A percentile compares a stretch with the other conserved stretches of the same genome.
Conservation (phyloP, 2,888 invertebrate species). For the Tiphia femorata region DNA sequence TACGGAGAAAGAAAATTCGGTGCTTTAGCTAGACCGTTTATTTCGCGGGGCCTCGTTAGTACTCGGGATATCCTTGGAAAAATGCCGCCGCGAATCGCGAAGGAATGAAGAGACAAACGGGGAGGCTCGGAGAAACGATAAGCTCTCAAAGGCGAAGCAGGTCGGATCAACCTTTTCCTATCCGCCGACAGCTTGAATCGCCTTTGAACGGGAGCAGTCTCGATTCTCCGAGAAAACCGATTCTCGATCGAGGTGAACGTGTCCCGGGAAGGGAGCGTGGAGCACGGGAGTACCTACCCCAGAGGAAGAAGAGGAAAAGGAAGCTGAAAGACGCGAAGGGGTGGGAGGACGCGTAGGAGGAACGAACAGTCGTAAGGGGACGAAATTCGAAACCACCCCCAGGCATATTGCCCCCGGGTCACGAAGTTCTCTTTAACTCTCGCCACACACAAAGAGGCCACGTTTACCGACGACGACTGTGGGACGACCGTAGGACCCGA, state of each 20-base stretch:
- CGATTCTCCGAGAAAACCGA: conserved; percentile 46
- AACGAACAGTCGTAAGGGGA: conserved; percentile 8
- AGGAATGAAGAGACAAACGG: no score
- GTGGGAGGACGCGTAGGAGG: conserved; percentile 5
- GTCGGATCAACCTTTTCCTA: conserved; percentile 24
- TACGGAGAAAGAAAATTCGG: no score
- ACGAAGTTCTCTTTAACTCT: conserved; percentile 45
- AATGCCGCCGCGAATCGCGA: no score
- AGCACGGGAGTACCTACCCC: no score
- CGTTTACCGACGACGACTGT: conserved; percentile 36
- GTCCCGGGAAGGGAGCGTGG: background rate
- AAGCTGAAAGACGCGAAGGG: background rate
- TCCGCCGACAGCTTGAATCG: conserved; percentile 39
- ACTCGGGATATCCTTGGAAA: no score
- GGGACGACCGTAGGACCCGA: conserved; percentile 36
- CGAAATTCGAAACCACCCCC: conserved; percentile 49
- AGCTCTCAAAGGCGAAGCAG: conserved; percentile 19
- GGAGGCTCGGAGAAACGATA: conserved; percentile 15
- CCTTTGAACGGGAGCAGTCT: conserved; percentile 28
- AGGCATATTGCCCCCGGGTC: conserved; percentile 42
- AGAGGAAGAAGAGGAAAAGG: background rate
- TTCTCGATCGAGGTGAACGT: conserved; percentile 28
- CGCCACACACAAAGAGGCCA: conserved; percentile 44
- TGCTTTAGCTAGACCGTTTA: no score
- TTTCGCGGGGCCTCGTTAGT: no score